These are phyloP conservation scores for Zosterops pallidus DNA, from an alignment of 2,113 vertebrate genomes.

Conservation along the genomic window DNA sequence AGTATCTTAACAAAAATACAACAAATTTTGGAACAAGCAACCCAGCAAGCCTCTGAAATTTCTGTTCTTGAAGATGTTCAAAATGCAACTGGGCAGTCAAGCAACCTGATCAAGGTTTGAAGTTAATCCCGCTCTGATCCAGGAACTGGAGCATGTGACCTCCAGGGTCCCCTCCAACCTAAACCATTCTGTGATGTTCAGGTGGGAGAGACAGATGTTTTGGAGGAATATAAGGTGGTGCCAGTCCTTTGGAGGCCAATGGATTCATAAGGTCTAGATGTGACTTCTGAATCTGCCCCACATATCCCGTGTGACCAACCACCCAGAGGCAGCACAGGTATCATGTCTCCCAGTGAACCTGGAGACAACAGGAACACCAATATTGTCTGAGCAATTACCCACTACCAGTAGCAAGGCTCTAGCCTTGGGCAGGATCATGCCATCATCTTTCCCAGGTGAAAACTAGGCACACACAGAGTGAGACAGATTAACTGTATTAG, in stretches of 20 bases:
- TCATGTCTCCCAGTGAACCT: fast-evolving
- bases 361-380: neutral
- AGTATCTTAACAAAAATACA: neutral
- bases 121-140: neutral
- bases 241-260: neutral
- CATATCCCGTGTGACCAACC: fast-evolving
- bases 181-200: neutral
- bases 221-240: neutral
- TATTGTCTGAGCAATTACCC: neutral
- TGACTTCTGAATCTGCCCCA: neutral
- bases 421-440: neutral
- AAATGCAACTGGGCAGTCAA: neutral
- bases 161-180: neutral
- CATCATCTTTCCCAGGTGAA: neutral
- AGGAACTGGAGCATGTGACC: neutral
- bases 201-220: neutral
- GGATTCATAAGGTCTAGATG: neutral
- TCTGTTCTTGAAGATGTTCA: neutral
- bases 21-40: neutral
- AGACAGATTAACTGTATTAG: neutral
- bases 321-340: neutral
- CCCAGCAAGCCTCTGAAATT: neutral
- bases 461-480: neutral
- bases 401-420: neutral
- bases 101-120: neutral